Evolutionary conservation across 2,888 invertebrate genomes (phyloP).

Genomic region (Bimastos eiseni): DNA sequence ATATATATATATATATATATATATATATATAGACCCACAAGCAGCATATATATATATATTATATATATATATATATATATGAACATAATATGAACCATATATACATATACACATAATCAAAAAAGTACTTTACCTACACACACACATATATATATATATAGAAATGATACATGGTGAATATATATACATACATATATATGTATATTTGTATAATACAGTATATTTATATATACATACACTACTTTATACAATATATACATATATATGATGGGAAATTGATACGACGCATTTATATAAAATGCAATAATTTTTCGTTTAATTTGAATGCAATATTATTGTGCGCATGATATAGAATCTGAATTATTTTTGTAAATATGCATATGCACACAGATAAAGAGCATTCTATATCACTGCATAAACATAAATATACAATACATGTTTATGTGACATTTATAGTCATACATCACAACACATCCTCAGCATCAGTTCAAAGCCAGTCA

Average conservation of each 20-base stretch:
- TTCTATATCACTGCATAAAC: too few relatives aligned
- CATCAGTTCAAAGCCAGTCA: too few relatives aligned
- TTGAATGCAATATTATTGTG: too few relatives aligned
- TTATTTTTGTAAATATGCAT: too few relatives aligned
- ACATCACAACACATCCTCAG: too few relatives aligned
- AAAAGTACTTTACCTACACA: too few relatives aligned
- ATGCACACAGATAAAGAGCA: too few relatives aligned
- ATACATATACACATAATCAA: constrained; percentile 8
- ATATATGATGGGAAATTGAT: neutral
- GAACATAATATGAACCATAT: neutral
- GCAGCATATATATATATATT: neutral
- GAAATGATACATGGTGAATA: neutral
- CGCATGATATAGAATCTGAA: too few relatives aligned
- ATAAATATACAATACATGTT: too few relatives aligned
- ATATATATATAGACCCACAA: neutral
- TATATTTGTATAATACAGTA: neutral
- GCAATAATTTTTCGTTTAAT: neutral
- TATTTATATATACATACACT: neutral
- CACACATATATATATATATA: neutral
- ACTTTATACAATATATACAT: too few relatives aligned
- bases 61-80: neutral
- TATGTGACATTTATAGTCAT: too few relatives aligned
- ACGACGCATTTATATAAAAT: constrained; percentile 6
- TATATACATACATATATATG: neutral
- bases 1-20: neutral